Conservation (phyloP, 2,113 vertebrate species). For the Rhinolophus ferrumequinum region DNA sequence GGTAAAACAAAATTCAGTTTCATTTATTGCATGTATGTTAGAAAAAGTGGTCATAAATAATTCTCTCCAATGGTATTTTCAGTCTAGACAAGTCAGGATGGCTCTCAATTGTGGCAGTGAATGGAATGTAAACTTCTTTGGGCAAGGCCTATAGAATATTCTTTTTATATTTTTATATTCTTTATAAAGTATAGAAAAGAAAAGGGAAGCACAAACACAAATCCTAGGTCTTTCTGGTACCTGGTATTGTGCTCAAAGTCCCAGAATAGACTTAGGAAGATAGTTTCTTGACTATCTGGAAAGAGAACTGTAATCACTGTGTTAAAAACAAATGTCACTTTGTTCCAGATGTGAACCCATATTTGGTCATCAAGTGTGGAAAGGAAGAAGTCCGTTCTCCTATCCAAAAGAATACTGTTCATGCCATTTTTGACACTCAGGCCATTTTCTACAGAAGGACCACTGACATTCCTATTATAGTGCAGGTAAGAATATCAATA, state of each 20-base stretch:
- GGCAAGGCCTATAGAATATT: neutral
- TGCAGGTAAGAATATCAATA: constrained; percentile 88
- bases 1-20: constrained; percentile 6
- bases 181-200: neutral
- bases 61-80: neutral
- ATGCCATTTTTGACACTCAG: constrained; percentile 89
- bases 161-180: neutral
- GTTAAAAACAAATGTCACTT: constrained; percentile 43
- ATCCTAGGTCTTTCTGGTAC: neutral
- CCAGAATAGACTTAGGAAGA: neutral
- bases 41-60: neutral
- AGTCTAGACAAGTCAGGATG: neutral
- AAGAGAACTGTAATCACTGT: constrained; percentile 23
- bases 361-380: constrained; percentile 93
- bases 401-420: constrained; percentile 85
- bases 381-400: constrained; percentile 85
- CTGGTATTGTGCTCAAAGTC: neutral
- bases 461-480: constrained; percentile 86
- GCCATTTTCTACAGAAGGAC: constrained; percentile 94
- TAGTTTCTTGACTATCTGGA: neutral
- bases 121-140: neutral
- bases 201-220: neutral
- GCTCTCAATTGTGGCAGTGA: neutral
- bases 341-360: constrained; percentile 91
- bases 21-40: neutral